phyloP scores from a whole-genome alignment of 2,888 invertebrate species.

The Nowickia ferox region DNA sequence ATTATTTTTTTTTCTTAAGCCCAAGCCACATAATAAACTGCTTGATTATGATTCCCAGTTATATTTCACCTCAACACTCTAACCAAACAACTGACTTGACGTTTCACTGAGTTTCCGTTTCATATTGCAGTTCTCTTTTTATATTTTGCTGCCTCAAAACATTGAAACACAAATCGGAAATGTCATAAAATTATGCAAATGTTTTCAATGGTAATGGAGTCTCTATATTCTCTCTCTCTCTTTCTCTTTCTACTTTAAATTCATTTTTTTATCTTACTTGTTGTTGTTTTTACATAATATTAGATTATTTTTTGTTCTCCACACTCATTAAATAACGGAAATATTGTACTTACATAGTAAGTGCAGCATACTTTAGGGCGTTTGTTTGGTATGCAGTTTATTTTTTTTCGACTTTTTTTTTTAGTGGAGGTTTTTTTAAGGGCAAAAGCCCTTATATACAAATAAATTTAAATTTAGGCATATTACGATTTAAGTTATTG shows the following conservation, averaged over 20 bases:
- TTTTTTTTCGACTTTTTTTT: not conserved
- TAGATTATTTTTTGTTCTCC: not conserved
- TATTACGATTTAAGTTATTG: not conserved
- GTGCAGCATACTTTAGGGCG: conserved; percentile 53
- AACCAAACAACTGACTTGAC: not conserved
- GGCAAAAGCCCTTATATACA: not conserved
- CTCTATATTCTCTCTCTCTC: not conserved
- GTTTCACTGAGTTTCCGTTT: conserved; percentile 58
- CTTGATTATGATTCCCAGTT: not conserved
- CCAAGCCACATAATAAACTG: not conserved
- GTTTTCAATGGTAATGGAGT: conserved; percentile 24
- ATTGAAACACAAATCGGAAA: conserved; percentile 60
- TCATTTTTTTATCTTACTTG: not conserved
- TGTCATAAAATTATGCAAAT: conserved; percentile 63
- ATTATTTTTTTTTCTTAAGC: not conserved
- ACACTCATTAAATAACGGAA: conserved; percentile 63
- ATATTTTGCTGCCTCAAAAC: conserved; percentile 30
- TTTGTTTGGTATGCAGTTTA: not conserved
- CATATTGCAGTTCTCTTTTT: conserved; percentile 15
- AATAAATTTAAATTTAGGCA: not conserved
- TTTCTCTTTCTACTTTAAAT: conserved; percentile 9
- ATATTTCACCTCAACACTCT: not conserved
- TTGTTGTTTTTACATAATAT: no score
- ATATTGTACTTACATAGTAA: conserved; percentile 60
- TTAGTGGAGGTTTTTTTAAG: conserved; percentile 32